Conservation (phyloP, 1,140 invertebrate species). For the Mamestra configurata region DNA sequence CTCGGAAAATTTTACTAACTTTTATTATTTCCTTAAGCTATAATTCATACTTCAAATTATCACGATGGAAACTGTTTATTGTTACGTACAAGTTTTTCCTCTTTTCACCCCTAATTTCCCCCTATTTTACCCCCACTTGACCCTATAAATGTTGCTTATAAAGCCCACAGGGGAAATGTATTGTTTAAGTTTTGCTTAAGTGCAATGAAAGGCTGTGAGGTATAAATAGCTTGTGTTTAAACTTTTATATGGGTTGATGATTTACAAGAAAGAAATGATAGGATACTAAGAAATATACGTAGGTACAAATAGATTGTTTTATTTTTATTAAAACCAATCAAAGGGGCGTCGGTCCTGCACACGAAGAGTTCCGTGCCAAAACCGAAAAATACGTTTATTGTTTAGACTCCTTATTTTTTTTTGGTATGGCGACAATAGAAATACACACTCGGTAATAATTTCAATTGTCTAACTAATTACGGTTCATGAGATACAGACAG, state of each 20-base stretch:
- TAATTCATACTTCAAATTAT: conserved; percentile 46
- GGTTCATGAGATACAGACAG: too few species aligned
- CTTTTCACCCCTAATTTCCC: neutral
- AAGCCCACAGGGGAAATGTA: neutral
- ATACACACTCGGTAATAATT: too few species aligned
- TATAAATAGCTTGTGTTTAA: neutral
- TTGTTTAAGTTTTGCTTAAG: conserved; percentile 30
- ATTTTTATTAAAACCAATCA: too few species aligned
- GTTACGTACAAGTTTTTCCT: neutral
- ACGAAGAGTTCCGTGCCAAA: too few species aligned
- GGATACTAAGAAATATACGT: too few species aligned
- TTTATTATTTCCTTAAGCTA: conserved; percentile 39
- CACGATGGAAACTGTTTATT: conserved; percentile 16
- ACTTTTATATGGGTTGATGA: neutral
- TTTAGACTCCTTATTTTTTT: too few species aligned
- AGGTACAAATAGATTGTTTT: too few species aligned
- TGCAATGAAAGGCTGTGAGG: neutral
- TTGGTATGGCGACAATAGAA: too few species aligned
- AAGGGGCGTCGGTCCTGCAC: too few species aligned
- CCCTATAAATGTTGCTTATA: conserved; percentile 14
- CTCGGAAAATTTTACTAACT: conserved; percentile 25
- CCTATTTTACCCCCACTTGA: conserved; percentile 15
- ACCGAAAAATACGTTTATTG: too few species aligned
- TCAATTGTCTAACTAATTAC: too few species aligned
- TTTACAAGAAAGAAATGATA: neutral